Conservation (phyloP, 2,797 vertebrate genomes). For the Pseudotriccus pelzelni region DNA sequence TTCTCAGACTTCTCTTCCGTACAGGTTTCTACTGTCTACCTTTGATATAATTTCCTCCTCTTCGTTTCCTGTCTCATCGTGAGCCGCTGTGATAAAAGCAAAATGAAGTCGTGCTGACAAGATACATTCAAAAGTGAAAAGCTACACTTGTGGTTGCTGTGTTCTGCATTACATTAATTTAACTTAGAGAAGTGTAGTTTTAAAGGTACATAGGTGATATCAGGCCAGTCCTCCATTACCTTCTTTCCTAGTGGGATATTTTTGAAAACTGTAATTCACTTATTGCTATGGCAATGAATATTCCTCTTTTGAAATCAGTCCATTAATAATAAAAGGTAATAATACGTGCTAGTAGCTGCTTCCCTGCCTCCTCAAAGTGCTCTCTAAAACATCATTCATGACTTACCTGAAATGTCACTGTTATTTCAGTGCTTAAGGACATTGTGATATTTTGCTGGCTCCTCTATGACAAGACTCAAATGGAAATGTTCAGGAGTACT, state of each 20-base stretch:
- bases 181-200: neutral
- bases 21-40: neutral
- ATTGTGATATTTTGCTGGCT: neutral
- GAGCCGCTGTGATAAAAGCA: neutral
- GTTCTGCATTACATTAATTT: neutral
- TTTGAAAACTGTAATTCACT: neutral
- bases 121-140: neutral
- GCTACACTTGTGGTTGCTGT: neutral
- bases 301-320: neutral
- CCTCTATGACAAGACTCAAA: neutral
- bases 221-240: neutral
- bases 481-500: neutral
- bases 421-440: neutral
- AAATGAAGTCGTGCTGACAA: neutral
- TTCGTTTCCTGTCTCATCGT: neutral
- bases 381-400: neutral
- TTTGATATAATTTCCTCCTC: neutral
- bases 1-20: neutral
- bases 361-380: neutral
- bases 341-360: neutral
- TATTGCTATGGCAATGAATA: constrained; percentile 44
- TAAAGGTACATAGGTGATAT: neutral
- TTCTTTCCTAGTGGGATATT: neutral
- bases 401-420: neutral
- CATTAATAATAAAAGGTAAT: constrained; percentile 34